Conservation (phyloP, 2,888 invertebrate species). For the Lasioglossum villosulum region DNA sequence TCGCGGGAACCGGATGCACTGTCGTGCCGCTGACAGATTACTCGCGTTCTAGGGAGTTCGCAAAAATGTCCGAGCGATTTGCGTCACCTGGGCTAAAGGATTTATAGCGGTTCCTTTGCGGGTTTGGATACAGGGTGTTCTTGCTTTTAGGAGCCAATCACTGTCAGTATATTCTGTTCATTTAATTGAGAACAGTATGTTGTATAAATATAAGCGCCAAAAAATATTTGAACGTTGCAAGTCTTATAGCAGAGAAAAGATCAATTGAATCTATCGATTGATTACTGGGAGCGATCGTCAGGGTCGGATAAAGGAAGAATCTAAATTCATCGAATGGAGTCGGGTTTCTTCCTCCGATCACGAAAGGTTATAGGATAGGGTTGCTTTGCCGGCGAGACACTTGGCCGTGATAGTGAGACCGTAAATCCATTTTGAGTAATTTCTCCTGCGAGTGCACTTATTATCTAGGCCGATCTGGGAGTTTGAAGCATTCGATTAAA, state of each 20-base stretch:
- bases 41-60: constrained; percentile 17
- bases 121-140: background rate
- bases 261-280: constrained; percentile 35
- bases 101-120: background rate
- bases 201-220: background rate
- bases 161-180: background rate
- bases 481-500: constrained; percentile 14
- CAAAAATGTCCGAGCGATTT: background rate
- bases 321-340: constrained; percentile 27
- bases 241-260: constrained; percentile 3
- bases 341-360: constrained; percentile 12
- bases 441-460: background rate
- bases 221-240: background rate
- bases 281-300: constrained; percentile 20
- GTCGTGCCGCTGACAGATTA: constrained; percentile 39
- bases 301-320: background rate
- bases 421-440: constrained; percentile 1
- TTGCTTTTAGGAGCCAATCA: background rate
- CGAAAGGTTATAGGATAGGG: constrained; percentile 16
- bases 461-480: constrained; percentile 16
- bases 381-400: background rate
- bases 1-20: constrained; percentile 19
- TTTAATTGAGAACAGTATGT: background rate
- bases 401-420: background rate
- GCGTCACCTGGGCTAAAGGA: background rate